Conservation (phyloP, 2,113 vertebrate genomes). For the Corvus hawaiiensis region DNA sequence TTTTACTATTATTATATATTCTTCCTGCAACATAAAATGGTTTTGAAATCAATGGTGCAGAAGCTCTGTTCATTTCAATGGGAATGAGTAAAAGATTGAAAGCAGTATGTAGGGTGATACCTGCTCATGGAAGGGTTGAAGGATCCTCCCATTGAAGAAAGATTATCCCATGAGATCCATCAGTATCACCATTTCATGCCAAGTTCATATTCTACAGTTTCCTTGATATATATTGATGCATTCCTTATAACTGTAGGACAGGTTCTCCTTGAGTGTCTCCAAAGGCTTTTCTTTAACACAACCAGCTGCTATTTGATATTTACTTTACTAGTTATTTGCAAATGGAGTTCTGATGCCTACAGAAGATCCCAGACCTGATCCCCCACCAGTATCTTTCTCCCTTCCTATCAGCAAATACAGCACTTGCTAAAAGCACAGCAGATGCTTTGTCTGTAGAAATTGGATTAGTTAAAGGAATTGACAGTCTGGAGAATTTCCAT, state of each 20-base stretch:
- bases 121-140: not conserved
- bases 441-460: not conserved
- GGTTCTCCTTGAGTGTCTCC: not conserved
- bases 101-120: not conserved
- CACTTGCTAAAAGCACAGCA: not conserved
- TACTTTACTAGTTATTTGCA: not conserved
- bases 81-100: not conserved
- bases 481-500: not conserved
- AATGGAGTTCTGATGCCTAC: not conserved
- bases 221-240: not conserved
- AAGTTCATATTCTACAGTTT: not conserved
- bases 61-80: not conserved
- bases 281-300: not conserved
- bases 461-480: not conserved
- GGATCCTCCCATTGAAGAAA: not conserved
- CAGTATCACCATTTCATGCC: not conserved
- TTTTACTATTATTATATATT: not conserved
- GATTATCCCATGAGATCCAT: not conserved
- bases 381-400: not conserved
- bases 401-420: not conserved
- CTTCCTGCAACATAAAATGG: not conserved
- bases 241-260: not conserved
- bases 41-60: not conserved
- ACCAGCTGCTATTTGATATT: not conserved
- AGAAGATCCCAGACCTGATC: not conserved